A percentile compares a stretch with the other conserved stretches of the same genome.
Conservation (phyloP, 1,140 invertebrate species). For the Medauroidea extradentata region DNA sequence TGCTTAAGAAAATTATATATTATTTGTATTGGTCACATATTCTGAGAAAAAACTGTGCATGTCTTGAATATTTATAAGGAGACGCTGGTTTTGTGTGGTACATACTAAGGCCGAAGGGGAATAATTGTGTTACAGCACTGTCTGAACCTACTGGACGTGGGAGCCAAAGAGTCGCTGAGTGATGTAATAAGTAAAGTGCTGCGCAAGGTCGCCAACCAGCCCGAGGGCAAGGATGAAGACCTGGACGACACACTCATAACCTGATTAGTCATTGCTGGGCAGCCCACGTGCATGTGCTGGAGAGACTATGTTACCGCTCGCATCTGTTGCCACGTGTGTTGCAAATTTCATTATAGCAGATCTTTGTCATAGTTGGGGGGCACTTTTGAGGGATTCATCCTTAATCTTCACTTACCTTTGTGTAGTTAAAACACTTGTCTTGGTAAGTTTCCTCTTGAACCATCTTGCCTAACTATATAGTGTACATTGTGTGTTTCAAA, state of each 20-base stretch:
- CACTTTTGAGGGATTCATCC: constrained; percentile 5
- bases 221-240: constrained; percentile 81
- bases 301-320: neutral
- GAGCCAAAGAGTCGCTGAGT: constrained; percentile 78
- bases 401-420: neutral
- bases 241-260: constrained; percentile 85
- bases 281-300: neutral
- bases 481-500: too few relatives aligned
- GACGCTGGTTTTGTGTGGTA: too few relatives aligned
- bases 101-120: too few relatives aligned
- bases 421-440: neutral
- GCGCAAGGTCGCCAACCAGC: constrained; percentile 64
- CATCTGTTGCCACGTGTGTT: neutral
- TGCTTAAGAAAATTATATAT: too few relatives aligned
- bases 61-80: too few relatives aligned
- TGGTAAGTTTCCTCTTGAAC: too few relatives aligned
- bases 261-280: constrained; percentile 45
- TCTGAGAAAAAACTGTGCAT: too few relatives aligned
- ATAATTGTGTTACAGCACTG: too few relatives aligned
- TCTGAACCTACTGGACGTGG: constrained; percentile 70
- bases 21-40: too few relatives aligned
- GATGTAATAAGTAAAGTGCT: constrained; percentile 85
- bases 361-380: neutral
- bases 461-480: too few relatives aligned
- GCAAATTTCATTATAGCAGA: neutral